phyloP scores from a whole-genome alignment of 1,140 invertebrate species.

The Rhopalosiphum maidis region DNA sequence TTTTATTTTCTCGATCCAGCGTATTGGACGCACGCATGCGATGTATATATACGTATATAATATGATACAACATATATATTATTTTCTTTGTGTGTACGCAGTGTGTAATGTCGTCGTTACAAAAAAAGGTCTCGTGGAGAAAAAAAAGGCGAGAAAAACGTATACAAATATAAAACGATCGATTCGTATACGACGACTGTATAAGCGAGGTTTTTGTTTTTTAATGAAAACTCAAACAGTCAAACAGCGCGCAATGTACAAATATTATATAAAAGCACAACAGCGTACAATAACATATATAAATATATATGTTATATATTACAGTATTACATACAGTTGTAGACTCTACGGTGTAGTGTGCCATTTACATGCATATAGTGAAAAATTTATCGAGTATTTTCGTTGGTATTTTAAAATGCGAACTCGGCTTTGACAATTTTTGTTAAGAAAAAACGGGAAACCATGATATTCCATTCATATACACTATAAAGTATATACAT shows the following conservation, averaged over 20 bases:
- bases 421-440: too few relatives aligned
- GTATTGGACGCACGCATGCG: too few relatives aligned
- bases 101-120: too few relatives aligned
- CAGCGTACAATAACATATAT: neutral
- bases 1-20: neutral
- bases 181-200: neutral
- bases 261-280: neutral
- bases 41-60: neutral
- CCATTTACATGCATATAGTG: too few relatives aligned
- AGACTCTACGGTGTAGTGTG: too few relatives aligned
- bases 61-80: neutral
- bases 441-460: too few relatives aligned
- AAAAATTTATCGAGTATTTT: neutral
- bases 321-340: neutral
- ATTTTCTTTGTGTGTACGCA: neutral
- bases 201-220: neutral
- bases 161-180: neutral
- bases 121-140: neutral
- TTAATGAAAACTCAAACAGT: slow-evolving; percentile 10
- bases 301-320: neutral
- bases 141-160: neutral
- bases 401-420: too few relatives aligned
- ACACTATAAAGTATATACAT: too few relatives aligned
- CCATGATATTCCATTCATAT: too few relatives aligned
- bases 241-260: neutral